A percentile compares a stretch with the other conserved stretches of the same genome.
These are phyloP conservation scores for Scrobipalpa atriplicella DNA, from an alignment of 2,888 invertebrate genomes.

Conservation along the genomic window DNA sequence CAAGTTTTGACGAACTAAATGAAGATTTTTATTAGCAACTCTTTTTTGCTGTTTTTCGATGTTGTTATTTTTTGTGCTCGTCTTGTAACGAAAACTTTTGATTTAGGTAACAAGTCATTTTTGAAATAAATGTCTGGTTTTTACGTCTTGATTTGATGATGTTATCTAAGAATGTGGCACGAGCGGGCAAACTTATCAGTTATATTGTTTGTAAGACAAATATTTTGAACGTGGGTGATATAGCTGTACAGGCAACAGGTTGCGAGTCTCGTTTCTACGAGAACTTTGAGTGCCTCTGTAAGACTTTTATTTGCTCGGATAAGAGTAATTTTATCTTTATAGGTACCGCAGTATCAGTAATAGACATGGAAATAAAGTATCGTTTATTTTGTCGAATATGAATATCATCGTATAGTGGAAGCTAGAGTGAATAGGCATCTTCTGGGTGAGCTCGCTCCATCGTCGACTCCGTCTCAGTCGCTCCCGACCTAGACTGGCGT, in stretches of 20 bases:
- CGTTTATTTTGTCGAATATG: no score
- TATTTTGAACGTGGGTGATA: slow-evolving; percentile 55
- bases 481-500: no score
- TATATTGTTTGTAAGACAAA: slow-evolving; percentile 62
- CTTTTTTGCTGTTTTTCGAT: not conserved
- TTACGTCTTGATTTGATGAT: slow-evolving; percentile 5
- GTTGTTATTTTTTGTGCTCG: not conserved
- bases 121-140: not conserved
- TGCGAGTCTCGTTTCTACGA: not conserved
- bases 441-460: no score
- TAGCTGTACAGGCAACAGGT: slow-evolving; percentile 10
- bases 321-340: not conserved
- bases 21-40: not conserved
- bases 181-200: slow-evolving; percentile 61
- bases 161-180: slow-evolving; percentile 65
- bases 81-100: not conserved
- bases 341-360: no score
- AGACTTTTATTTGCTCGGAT: not conserved
- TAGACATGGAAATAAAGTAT: no score
- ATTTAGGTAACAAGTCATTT: not conserved
- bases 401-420: no score
- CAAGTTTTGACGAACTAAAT: not conserved
- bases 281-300: not conserved
- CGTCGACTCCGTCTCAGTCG: no score
- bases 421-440: no score